Conservation (phyloP, 2,888 invertebrate genomes). For the Maniola hyperantus region DNA sequence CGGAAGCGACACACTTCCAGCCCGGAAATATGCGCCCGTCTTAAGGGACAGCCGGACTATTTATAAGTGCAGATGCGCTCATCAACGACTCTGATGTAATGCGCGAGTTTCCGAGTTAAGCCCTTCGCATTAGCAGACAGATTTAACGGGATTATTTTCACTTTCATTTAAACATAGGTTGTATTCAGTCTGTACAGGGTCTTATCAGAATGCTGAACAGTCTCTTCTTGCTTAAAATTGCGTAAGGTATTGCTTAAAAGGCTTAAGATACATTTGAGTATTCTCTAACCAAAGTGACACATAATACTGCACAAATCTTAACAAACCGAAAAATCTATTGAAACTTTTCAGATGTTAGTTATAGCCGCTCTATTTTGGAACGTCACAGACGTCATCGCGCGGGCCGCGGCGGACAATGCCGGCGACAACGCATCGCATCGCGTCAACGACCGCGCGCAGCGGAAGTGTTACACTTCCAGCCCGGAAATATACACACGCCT, state of each 20-base stretch:
- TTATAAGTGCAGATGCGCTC: constrained; percentile 60
- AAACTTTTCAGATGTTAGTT: background rate
- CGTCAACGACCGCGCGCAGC: constrained; percentile 78
- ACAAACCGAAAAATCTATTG: background rate
- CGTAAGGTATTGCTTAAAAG: too few species aligned
- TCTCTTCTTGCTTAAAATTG: too few species aligned
- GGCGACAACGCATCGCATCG: constrained; percentile 72
- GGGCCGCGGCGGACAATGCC: constrained; percentile 73
- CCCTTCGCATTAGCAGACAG: constrained; percentile 42
- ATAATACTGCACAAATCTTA: background rate
- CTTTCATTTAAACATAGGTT: background rate
- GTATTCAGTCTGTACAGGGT: background rate
- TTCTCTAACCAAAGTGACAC: too few species aligned
- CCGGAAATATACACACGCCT: constrained; percentile 79
- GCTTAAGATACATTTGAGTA: too few species aligned
- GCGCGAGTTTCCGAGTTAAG: constrained; percentile 59
- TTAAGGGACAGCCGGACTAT: constrained; percentile 76
- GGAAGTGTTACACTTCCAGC: constrained; percentile 82
- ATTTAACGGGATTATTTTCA: constrained; percentile 5
- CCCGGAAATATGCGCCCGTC: constrained; percentile 79
- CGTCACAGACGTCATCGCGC: background rate
- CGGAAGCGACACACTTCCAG: constrained; percentile 82
- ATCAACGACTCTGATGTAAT: constrained; percentile 61
- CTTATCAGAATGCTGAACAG: background rate
- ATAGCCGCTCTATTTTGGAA: constrained; percentile 15